Evolutionary conservation across 2,113 vertebrate species (phyloP).

Genomic region (Saccopteryx leptura): DNA sequence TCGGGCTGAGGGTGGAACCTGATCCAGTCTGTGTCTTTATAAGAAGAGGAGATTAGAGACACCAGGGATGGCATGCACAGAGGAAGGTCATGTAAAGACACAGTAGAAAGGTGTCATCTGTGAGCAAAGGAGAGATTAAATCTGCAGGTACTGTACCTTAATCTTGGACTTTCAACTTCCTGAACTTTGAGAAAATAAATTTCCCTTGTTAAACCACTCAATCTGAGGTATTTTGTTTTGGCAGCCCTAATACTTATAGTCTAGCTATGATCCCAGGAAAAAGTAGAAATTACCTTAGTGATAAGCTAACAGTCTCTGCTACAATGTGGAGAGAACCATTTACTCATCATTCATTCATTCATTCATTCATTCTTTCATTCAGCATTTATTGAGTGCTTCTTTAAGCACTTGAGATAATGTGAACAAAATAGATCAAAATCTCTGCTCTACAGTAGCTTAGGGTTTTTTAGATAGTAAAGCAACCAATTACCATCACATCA

Average conservation of each 20-base stretch:
- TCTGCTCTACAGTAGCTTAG: not conserved
- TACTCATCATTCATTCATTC: not conserved
- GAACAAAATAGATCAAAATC: not conserved
- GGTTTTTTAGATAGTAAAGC: constrained; percentile 13
- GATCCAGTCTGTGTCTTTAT: not conserved
- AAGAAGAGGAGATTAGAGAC: not conserved
- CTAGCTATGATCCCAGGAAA: not conserved
- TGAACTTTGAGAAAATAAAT: not conserved
- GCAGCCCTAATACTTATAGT: not conserved
- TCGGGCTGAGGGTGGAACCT: not conserved
- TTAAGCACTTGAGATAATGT: not conserved
- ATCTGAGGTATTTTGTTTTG: not conserved
- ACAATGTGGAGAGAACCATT: not conserved
- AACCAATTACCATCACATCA: not conserved
- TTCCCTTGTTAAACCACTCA: not conserved
- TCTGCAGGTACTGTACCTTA: not conserved
- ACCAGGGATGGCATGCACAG: not conserved
- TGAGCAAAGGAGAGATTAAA: not conserved
- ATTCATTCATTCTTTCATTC: not conserved
- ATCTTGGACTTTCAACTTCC: not conserved
- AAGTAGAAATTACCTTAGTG: not conserved
- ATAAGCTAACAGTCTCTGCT: not conserved
- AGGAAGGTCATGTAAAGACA: not conserved
- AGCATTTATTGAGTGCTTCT: not conserved
- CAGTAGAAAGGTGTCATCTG: not conserved